Conservation (phyloP, 2,797 vertebrate species). For the Rhinichthys osculus region DNA sequence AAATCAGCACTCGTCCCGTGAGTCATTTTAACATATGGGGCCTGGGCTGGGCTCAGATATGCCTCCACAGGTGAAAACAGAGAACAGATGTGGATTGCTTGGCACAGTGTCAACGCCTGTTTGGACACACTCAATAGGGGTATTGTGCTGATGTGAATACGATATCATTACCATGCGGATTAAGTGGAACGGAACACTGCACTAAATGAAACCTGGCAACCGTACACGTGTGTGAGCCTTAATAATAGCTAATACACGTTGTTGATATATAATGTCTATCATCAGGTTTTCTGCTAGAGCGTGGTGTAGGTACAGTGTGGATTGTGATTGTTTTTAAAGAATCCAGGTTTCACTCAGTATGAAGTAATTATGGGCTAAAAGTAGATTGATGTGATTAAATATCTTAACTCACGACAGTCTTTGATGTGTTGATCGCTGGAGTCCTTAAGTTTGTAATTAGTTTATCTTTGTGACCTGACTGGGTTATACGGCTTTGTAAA, state of each 20-base stretch:
- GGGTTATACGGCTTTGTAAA: background rate
- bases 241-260: constrained; percentile 62
- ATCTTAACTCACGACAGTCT: background rate
- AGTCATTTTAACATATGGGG: constrained; percentile 29
- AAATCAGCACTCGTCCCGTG: constrained; percentile 37
- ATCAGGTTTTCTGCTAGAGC: constrained; percentile 45
- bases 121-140: constrained; percentile 62
- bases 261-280: constrained; percentile 63
- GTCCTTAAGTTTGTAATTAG: background rate
- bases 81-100: constrained; percentile 64
- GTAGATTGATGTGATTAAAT: constrained; percentile 20
- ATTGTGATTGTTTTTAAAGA: constrained; percentile 41
- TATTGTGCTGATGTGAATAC: constrained; percentile 63
- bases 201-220: constrained; percentile 63
- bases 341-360: constrained; percentile 52
- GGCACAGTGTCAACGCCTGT: constrained; percentile 61
- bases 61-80: constrained; percentile 63
- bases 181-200: constrained; percentile 62
- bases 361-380: constrained; percentile 42
- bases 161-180: constrained; percentile 63
- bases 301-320: constrained; percentile 19
- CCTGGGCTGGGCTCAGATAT: constrained; percentile 43
- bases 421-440: constrained; percentile 19
- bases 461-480: background rate
- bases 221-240: constrained; percentile 59